These are phyloP conservation scores for Daktulosphaira vitifoliae DNA, from an alignment of 1,140 invertebrate genomes.

Conservation along the genomic window DNA sequence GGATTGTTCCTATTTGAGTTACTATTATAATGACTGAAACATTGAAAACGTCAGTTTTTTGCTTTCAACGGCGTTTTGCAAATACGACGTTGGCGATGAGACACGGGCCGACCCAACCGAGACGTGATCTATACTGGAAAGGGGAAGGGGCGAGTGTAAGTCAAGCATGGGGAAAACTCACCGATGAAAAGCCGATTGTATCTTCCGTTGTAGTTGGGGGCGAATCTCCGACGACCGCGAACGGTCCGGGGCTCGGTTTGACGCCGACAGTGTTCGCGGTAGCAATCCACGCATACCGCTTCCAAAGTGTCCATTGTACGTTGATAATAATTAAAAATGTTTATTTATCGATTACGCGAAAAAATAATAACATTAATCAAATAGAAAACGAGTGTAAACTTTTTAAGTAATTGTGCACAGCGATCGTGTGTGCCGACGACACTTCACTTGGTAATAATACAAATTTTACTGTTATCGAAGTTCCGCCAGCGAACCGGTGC, in stretches of 20 bases:
- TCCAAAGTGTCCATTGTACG: slow-evolving; percentile 5
- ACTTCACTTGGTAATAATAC: too few species aligned
- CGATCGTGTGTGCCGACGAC: too few species aligned
- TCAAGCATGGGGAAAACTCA: neutral
- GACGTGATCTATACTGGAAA: too few species aligned
- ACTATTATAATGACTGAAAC: too few species aligned
- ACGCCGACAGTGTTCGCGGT: slow-evolving; percentile 17
- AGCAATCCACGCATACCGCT: neutral
- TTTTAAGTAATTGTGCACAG: too few species aligned
- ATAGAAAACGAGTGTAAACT: neutral
- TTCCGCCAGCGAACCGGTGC: too few species aligned
- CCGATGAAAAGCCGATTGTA: neutral
- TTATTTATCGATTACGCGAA: neutral
- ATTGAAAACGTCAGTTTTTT: too few species aligned
- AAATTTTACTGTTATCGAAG: too few species aligned
- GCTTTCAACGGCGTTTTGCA: too few species aligned
- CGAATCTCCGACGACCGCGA: neutral
- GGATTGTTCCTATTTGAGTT: neutral
- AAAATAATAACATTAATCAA: neutral
- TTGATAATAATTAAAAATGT: neutral
- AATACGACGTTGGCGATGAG: too few species aligned
- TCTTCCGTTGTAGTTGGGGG: neutral
- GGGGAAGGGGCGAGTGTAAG: too few species aligned
- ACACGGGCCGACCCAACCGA: too few species aligned
- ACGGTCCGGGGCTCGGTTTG: neutral